Evolutionary conservation across 2,797 vertebrate species (phyloP).

Genomic region (Lagocephalus sceleratus): DNA sequence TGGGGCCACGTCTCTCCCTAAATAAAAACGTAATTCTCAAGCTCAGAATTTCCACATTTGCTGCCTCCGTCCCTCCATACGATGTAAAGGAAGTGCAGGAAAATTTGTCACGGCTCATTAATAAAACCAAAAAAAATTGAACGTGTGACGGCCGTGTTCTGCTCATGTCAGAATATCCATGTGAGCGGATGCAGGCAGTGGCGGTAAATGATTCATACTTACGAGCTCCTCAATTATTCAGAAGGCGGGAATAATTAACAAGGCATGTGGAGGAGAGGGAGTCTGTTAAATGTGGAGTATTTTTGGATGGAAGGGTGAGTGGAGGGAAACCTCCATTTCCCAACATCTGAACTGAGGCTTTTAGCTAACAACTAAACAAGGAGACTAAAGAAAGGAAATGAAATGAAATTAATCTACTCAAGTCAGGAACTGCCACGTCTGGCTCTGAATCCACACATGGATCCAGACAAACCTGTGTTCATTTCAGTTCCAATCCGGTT

Average conservation of each 20-base stretch:
- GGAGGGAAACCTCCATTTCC: slow-evolving; percentile 13
- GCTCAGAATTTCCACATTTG: slow-evolving; percentile 5
- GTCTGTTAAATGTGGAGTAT: slow-evolving; percentile 37
- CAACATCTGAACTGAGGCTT: slow-evolving; percentile 5
- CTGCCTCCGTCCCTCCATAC: neutral
- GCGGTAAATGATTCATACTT: slow-evolving; percentile 66
- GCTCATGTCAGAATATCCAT: slow-evolving; percentile 27
- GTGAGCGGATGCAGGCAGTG: slow-evolving; percentile 23
- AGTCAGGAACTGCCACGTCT: neutral
- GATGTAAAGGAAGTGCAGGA: slow-evolving; percentile 11
- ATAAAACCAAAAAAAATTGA: slow-evolving; percentile 18
- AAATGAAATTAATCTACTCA: too few species aligned
- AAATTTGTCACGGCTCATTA: slow-evolving; percentile 30
- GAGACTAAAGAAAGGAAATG: neutral
- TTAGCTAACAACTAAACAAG: slow-evolving; percentile 13
- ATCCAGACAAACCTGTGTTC: too few species aligned
- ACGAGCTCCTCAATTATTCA: slow-evolving; percentile 68
- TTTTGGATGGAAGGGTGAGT: neutral
- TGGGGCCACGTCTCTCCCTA: neutral
- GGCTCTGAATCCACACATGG: neutral
- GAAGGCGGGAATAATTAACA: slow-evolving; percentile 62
- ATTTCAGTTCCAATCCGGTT: too few species aligned
- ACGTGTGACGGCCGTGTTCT: slow-evolving; percentile 26
- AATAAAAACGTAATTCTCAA: slow-evolving; percentile 2
- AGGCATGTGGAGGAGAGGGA: slow-evolving; percentile 55